These are phyloP conservation scores for Leptocoma aspasia DNA, from an alignment of 2,113 vertebrate genomes.

Conservation along the genomic window DNA sequence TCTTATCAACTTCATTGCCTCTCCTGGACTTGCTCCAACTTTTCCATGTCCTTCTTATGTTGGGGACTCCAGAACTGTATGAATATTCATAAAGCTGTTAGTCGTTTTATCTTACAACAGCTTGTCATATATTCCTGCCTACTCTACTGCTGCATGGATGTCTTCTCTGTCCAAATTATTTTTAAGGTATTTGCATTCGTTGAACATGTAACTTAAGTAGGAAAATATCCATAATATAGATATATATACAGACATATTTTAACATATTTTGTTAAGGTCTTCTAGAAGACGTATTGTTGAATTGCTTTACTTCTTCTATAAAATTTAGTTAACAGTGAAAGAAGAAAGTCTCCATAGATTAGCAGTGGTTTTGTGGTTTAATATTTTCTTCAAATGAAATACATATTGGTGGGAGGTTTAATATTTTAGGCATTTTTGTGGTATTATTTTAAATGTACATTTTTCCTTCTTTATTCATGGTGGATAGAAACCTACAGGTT, in stretches of 20 bases:
- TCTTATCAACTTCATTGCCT: not conserved
- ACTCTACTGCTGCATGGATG: not conserved
- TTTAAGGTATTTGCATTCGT: not conserved
- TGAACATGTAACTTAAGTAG: not conserved
- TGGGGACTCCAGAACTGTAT: not conserved
- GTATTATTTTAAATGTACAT: not conserved
- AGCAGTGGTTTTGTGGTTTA: not conserved
- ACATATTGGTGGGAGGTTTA: rapidly evolving
- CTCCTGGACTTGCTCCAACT: not conserved
- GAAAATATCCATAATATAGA: not conserved
- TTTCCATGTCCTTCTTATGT: not conserved
- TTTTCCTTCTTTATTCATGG: not conserved
- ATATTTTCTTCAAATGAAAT: not conserved
- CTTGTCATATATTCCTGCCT: not conserved
- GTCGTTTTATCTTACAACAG: not conserved
- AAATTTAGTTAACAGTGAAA: not conserved
- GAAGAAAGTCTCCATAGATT: not conserved
- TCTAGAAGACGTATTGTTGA: not conserved
- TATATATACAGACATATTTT: not conserved
- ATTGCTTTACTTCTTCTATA: not conserved
- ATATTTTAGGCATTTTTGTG: not conserved
- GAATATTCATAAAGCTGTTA: not conserved
- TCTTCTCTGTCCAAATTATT: not conserved
- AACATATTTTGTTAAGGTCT: not conserved
- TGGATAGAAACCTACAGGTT: not conserved